Conservation (phyloP, 2,113 vertebrate genomes). For the Nipponia nippon region DNA sequence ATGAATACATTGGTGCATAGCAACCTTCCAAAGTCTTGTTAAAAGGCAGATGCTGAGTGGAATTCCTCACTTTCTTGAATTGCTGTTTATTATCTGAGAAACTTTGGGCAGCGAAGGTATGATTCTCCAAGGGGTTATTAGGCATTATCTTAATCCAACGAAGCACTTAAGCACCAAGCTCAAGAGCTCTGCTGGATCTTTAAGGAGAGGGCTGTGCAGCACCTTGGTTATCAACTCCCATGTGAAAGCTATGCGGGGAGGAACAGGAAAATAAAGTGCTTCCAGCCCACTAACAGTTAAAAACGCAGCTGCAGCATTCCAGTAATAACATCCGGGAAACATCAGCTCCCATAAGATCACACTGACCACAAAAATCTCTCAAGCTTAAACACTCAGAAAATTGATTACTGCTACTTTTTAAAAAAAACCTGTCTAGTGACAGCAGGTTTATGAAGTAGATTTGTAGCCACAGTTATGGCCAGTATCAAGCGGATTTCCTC, state of each 20-base stretch:
- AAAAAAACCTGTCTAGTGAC: not conserved
- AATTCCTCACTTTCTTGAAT: not conserved
- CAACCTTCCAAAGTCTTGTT: not conserved
- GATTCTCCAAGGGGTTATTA: not conserved
- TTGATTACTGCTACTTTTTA: not conserved
- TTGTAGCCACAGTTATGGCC: not conserved
- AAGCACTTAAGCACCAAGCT: not conserved
- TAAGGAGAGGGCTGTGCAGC: not conserved
- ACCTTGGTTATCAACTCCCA: not conserved
- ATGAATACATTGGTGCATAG: not conserved
- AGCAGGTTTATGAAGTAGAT: not conserved
- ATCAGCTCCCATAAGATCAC: slow-evolving; percentile 18
- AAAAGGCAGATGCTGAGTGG: not conserved
- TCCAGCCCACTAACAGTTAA: slow-evolving; percentile 19
- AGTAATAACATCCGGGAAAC: slow-evolving; percentile 18
- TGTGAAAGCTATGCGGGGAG: not conserved
- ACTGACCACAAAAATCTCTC: slow-evolving; percentile 33
- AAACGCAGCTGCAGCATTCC: slow-evolving; percentile 34
- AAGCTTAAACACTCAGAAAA: slow-evolving; percentile 13
- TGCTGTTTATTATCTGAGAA: not conserved
- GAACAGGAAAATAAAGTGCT: not conserved
- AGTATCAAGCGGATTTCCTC: not conserved
- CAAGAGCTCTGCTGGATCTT: not conserved
- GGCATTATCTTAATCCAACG: not conserved
- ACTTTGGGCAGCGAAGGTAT: not conserved